Evolutionary conservation across 2,888 invertebrate species (phyloP).

Genomic region (Heliconius charithonia): DNA sequence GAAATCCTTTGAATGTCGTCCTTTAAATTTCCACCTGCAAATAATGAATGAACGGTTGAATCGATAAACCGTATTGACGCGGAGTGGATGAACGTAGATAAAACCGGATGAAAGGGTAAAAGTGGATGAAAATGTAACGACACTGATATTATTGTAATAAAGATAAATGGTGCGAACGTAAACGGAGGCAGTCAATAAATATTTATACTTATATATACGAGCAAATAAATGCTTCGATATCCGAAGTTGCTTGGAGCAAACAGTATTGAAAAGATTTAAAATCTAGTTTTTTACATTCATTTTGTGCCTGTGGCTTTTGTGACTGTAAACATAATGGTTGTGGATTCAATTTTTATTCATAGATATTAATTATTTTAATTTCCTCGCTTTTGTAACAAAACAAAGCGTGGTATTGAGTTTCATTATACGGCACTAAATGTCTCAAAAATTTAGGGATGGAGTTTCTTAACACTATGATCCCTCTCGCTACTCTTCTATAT

Average conservation of each 20-base stretch:
- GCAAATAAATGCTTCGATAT: background rate
- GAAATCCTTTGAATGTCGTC: background rate
- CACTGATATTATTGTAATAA: slow-evolving; percentile 29
- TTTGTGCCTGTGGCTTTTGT: no score
- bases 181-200: slow-evolving; percentile 19
- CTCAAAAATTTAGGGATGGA: no score
- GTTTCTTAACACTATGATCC: no score
- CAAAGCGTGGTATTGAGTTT: no score
- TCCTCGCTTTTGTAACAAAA: no score
- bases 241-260: background rate
- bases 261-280: no score
- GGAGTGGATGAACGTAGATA: slow-evolving; percentile 24
- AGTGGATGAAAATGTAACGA: slow-evolving; percentile 22
- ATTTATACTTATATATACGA: slow-evolving; percentile 7
- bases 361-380: no score
- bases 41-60: slow-evolving; percentile 24
- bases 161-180: slow-evolving; percentile 27
- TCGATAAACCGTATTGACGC: slow-evolving; percentile 31
- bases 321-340: no score
- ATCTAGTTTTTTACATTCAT: no score
- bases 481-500: no score
- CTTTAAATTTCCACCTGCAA: slow-evolving; percentile 24
- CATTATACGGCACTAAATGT: no score
- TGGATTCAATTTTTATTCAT: no score
- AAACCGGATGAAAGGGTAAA: slow-evolving; percentile 22